Base-by-base conservation (phyloP, 2,888 invertebrate species). In the Nomada lathburiana region DNA sequence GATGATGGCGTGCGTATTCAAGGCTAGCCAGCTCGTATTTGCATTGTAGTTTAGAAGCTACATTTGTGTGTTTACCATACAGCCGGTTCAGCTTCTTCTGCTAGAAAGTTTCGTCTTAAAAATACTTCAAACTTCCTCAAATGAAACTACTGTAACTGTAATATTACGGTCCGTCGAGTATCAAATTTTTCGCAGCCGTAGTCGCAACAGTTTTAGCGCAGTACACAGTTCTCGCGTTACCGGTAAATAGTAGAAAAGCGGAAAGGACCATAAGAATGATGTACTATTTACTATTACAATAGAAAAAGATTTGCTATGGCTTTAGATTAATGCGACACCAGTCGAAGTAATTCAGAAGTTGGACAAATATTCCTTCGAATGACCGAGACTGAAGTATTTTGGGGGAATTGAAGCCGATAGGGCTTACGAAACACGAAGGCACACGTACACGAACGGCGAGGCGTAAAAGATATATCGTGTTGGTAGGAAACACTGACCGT, bases 1-100 rank as follows among this genome's bases (percentile, higher is more conserved):
- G 76, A 82, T 84, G 83, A 76, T 65, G 59, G 60, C 65, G 85
- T 79, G 67, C 76, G 71, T 44, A 67, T 84, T 84, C 89, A 89
- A 91, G 89, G 89, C 75, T 87, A 89, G 83, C 89, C 81, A 85
- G 85, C 82, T 87, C 75, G 81, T 90, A 90, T 88, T 91, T 90
- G 85, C 87, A 91, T 90, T 89, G 88, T 89, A 83, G 89, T 91
- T 90, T 88, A 88, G 88, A 88, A 86, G 73, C 67, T 72, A 44
- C 78, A 70, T 67, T 68, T 53, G 55, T 52, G 29, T 68, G 67
- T 78, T 84, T 78, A 77, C 59, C 64, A 62, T 59, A 55, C 57
- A 44, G 62, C 73, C 62, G 71, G 74, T 72, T 79, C 71, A 67
- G 70, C 76, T 67, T 65, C 72, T 65, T 44, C 62, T 26, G 64